These are phyloP conservation scores for Pristionchus japonicus DNA, from an alignment of 2,888 invertebrate species.

Conservation along the genomic window DNA sequence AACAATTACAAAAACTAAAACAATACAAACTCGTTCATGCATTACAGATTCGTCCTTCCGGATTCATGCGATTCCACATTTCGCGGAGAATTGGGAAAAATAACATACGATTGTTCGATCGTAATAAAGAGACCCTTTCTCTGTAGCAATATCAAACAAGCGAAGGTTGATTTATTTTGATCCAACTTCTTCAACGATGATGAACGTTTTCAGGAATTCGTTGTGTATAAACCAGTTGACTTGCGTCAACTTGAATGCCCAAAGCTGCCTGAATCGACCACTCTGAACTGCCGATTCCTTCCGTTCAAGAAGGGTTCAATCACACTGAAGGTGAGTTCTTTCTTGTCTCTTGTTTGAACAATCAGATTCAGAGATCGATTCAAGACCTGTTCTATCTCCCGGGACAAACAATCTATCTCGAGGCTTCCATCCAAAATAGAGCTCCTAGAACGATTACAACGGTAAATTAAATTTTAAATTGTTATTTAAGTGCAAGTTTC, in stretches of 20 bases:
- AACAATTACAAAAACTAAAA: neutral
- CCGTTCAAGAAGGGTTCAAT: neutral
- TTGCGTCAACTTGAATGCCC: neutral
- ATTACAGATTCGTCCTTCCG: neutral
- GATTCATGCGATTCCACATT: neutral
- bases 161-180: neutral
- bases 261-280: neutral
- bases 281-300: neutral
- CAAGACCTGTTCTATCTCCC: neutral
- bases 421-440: neutral
- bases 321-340: neutral
- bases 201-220: neutral
- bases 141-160: neutral
- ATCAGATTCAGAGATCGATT: neutral
- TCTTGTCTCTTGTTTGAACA: neutral
- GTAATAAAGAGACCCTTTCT: neutral
- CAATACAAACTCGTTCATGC: too few species aligned
- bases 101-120: neutral
- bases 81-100: neutral
- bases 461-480: neutral
- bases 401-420: neutral
- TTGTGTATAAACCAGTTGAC: neutral
- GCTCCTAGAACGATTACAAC: neutral
- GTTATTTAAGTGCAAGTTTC: neutral
- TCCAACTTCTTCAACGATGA: neutral